phyloP scores from a whole-genome alignment of 2,888 invertebrate genomes.

The Calameuta filiformis region DNA sequence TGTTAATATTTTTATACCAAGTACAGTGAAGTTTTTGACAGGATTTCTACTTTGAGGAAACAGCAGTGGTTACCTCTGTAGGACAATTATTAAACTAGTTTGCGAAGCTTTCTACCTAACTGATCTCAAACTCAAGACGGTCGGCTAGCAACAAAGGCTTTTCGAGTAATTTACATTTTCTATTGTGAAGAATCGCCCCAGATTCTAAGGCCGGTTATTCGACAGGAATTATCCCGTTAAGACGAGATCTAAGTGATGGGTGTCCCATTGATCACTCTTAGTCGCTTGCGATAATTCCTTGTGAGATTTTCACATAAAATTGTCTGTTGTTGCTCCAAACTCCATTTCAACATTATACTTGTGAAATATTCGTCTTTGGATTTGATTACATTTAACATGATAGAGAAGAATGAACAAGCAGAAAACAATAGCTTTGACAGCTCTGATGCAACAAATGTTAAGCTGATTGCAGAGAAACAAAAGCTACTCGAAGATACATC shows the following conservation, averaged over 20 bases:
- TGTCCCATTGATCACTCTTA: background rate
- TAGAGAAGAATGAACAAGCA: constrained; percentile 27
- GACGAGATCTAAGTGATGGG: background rate
- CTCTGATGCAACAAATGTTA: constrained; percentile 38
- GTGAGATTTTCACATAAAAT: background rate
- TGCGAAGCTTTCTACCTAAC: background rate
- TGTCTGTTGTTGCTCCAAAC: background rate
- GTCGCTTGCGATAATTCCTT: constrained; percentile 1
- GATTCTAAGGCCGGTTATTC: background rate
- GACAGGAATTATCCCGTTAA: constrained; percentile 3
- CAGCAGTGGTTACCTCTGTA: background rate
- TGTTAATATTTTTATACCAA: background rate
- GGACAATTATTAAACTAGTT: background rate
- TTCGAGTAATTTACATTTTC: constrained; percentile 5
- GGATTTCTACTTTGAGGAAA: background rate
- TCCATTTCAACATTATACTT: background rate
- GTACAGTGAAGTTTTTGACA: background rate
- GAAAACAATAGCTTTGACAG: constrained; percentile 6
- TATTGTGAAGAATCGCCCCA: background rate
- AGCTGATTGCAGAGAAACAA: constrained; percentile 52
- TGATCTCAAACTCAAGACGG: background rate
- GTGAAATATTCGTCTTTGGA: background rate
- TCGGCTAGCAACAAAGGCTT: background rate
- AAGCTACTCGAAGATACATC: constrained; percentile 50
- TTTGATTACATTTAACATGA: background rate